Percentiles rank a stretch among this genome's conserved stretches.
These are phyloP conservation scores for Oscheius sp. DNA, from an alignment of 1,140 invertebrate species.

Conservation along the genomic window DNA sequence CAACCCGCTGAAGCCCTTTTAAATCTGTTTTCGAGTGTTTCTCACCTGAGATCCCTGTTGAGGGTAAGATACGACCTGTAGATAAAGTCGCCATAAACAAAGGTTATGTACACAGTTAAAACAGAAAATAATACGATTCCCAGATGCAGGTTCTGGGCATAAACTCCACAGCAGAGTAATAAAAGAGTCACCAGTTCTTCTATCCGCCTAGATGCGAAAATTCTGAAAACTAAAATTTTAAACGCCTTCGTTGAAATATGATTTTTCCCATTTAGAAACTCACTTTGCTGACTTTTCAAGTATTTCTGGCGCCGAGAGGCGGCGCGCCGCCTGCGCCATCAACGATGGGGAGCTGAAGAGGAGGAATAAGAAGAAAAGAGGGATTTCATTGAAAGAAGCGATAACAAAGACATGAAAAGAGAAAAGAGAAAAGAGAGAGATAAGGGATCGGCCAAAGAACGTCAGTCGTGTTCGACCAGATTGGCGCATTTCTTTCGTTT, in stretches of 20 bases:
- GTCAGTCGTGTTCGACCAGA: too few relatives aligned
- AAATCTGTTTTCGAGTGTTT: conserved; percentile 26
- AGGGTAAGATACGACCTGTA: conserved; percentile 59
- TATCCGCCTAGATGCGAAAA: conserved; percentile 16
- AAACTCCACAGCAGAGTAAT: conserved; percentile 1
- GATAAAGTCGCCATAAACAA: conserved; percentile 53
- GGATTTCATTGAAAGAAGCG: too few relatives aligned
- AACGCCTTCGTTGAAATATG: too few relatives aligned
- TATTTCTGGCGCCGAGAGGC: neutral
- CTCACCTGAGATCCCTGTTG: conserved; percentile 52
- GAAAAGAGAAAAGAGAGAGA: too few relatives aligned
- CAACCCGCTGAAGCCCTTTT: conserved; percentile 48
- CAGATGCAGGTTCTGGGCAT: conserved; percentile 11
- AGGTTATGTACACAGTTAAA: conserved; percentile 24
- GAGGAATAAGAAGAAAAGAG: neutral
- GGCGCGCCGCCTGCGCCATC: conserved; percentile 4
- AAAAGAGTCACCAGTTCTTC: conserved; percentile 24
- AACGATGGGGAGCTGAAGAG: neutral
- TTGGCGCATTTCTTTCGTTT: too few relatives aligned
- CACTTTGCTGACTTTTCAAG: neutral
- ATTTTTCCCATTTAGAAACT: neutral
- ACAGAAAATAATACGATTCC: conserved; percentile 2
- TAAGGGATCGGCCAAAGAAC: too few relatives aligned
- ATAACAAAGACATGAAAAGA: too few relatives aligned
- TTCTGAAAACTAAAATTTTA: neutral